These are phyloP conservation scores for Spilosoma lubricipeda DNA, from an alignment of 2,888 invertebrate genomes.

Conservation along the genomic window DNA sequence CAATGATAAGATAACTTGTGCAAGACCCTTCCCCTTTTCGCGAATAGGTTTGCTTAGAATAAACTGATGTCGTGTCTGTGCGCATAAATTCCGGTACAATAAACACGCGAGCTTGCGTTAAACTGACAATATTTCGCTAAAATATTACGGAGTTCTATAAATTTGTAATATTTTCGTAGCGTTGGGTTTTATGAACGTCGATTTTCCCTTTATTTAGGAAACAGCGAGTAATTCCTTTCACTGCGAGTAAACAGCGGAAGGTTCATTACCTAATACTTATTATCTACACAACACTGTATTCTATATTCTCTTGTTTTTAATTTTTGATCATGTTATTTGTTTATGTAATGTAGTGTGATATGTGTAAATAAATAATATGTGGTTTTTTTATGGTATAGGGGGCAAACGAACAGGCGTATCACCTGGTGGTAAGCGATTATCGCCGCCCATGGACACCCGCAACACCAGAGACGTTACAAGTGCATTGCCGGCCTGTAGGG, in stretches of 20 bases:
- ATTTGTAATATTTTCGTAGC: conserved; percentile 16
- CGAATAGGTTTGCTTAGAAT: conserved; percentile 31
- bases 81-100: conserved; percentile 24
- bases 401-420: no score
- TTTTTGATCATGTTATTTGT: not conserved
- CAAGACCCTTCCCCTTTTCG: conserved; percentile 21
- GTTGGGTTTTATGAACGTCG: conserved; percentile 45
- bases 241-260: conserved; percentile 36
- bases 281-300: not conserved
- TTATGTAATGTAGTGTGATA: no score
- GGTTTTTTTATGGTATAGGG: no score
- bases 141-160: conserved; percentile 44
- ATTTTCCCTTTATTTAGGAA: conserved; percentile 45
- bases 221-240: conserved; percentile 42
- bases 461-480: no score
- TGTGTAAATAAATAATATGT: no score
- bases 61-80: conserved; percentile 31
- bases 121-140: conserved; percentile 32
- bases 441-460: no score
- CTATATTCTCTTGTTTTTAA: not conserved
- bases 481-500: no score
- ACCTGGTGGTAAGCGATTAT: no score
- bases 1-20: conserved; percentile 36
- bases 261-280: not conserved
- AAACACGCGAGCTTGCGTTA: conserved; percentile 42